Percentiles rank a stretch among this genome's conserved stretches.
Conservation (phyloP, 2,797 vertebrate species). For the Coccyzus lansbergi region DNA sequence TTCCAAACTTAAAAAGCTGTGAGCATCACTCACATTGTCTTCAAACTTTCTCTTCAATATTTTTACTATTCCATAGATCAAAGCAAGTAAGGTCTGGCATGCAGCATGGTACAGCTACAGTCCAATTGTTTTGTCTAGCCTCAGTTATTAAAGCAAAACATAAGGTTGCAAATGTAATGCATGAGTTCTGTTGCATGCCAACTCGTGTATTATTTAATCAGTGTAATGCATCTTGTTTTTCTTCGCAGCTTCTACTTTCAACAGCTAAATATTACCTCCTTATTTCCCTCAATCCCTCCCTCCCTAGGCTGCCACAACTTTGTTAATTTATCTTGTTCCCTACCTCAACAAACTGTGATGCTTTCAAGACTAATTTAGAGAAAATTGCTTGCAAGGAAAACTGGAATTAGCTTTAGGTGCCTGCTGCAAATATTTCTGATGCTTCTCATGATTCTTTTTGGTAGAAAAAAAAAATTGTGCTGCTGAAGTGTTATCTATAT, state of each 20-base stretch:
- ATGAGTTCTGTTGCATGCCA: background rate
- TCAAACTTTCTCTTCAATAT: slow-evolving; percentile 12
- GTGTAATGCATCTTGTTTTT: background rate
- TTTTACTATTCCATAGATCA: slow-evolving; percentile 5
- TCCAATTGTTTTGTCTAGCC: slow-evolving; percentile 51
- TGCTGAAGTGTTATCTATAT: background rate
- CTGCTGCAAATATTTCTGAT: slow-evolving; percentile 2
- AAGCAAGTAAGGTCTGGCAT: slow-evolving; percentile 10
- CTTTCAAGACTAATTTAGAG: background rate
- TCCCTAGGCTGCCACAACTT: background rate
- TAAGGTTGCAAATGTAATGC: background rate
- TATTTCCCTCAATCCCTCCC: background rate
- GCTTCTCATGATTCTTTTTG: background rate
- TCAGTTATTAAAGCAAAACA: slow-evolving; percentile 23
- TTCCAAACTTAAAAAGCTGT: slow-evolving; percentile 64
- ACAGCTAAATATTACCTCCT: background rate
- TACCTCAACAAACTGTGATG: background rate
- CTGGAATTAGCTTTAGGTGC: background rate
- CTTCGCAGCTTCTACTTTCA: background rate
- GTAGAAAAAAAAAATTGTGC: background rate
- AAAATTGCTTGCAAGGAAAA: background rate
- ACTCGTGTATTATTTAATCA: background rate
- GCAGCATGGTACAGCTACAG: background rate
- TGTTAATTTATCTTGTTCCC: slow-evolving; percentile 3
- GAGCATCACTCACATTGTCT: slow-evolving; percentile 1